Evolutionary conservation across 2,888 invertebrate genomes (phyloP).

Genomic region (Hybos culiciformis): DNA sequence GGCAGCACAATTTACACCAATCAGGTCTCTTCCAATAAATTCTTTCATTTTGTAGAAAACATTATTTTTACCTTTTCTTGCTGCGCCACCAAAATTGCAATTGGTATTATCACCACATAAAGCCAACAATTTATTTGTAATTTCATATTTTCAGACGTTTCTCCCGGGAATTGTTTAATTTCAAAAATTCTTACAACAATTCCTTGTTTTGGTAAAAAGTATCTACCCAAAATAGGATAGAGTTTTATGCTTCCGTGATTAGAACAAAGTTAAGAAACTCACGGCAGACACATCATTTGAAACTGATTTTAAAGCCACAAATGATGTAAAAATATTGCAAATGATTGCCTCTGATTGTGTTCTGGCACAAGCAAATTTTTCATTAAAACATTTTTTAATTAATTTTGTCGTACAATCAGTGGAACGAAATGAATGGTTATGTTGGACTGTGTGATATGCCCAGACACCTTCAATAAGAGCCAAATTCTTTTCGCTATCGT

Average conservation of each 20-base stretch:
- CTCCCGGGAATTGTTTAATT: constrained; percentile 9
- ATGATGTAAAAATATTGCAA: neutral
- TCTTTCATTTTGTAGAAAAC: too few species aligned
- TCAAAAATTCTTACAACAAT: constrained; percentile 12
- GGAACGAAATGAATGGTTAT: neutral
- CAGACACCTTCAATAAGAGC: neutral
- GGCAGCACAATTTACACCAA: constrained; percentile 9
- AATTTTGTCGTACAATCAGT: neutral
- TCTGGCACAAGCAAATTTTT: constrained; percentile 4
- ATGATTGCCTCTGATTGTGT: constrained; percentile 8
- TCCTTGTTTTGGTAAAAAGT: constrained; percentile 12
- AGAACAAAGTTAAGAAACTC: constrained; percentile 7
- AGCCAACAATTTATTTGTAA: constrained; percentile 6
- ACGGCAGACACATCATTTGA: neutral
- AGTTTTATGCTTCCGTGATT: constrained; percentile 12
- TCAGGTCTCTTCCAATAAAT: constrained; percentile 1
- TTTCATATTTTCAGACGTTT: constrained; percentile 10
- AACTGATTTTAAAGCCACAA: neutral
- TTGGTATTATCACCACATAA: constrained; percentile 10
- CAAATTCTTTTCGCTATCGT: neutral
- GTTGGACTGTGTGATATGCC: neutral
- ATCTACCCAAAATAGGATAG: constrained; percentile 11
- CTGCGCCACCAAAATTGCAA: constrained; percentile 9
- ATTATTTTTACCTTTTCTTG: constrained; percentile 5
- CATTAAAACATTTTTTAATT: neutral